Percentiles rank a stretch among this genome's conserved stretches.
These are phyloP conservation scores for Phylloscopus trochiloides DNA, from an alignment of 2,113 vertebrate species.

Conservation along the genomic window DNA sequence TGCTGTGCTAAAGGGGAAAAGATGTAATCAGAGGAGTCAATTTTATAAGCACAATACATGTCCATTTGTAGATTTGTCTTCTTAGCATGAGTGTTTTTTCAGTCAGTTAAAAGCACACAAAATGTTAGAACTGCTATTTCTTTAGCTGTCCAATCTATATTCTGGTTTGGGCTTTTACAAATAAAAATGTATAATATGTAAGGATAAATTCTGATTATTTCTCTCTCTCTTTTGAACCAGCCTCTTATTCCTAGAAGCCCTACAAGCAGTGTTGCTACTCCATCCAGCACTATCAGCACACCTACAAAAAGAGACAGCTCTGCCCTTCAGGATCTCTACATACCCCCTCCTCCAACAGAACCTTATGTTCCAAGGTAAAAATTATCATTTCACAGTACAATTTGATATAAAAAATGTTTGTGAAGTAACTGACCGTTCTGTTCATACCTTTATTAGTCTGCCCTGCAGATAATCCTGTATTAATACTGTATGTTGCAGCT, in stretches of 20 bases:
- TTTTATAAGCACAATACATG: neutral
- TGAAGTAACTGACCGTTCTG: neutral
- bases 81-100: neutral
- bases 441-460: neutral
- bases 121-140: neutral
- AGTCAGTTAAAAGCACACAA: neutral
- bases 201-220: slow-evolving; percentile 55
- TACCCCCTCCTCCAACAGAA: slow-evolving; percentile 93
- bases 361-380: slow-evolving; percentile 93
- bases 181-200: neutral
- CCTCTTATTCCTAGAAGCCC: slow-evolving; percentile 96
- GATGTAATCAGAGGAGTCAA: neutral
- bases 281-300: slow-evolving; percentile 95
- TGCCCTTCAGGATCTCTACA: slow-evolving; percentile 95
- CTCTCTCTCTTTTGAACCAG: slow-evolving; percentile 78
- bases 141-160: neutral
- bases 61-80: neutral
- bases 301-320: slow-evolving; percentile 95
- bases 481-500: neutral
- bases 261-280: slow-evolving; percentile 92
- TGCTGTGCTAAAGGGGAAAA: neutral
- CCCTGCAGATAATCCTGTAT: neutral
- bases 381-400: neutral
- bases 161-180: neutral
- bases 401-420: neutral